Evolutionary conservation across 2,113 vertebrate genomes (phyloP).

Genomic region (Brevimyrus niger): DNA sequence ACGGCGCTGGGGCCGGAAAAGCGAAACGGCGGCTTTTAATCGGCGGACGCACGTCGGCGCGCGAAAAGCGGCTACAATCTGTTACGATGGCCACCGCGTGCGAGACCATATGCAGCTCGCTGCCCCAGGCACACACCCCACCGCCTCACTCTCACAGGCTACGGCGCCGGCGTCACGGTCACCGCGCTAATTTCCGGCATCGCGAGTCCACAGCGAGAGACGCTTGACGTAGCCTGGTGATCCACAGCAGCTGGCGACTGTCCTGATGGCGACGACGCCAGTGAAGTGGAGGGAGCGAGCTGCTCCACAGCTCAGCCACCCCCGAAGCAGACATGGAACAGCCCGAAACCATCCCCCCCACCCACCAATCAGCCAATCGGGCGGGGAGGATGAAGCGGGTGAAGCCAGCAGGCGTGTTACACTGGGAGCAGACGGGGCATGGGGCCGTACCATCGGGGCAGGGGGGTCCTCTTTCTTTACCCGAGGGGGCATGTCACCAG

Average conservation of each 20-base stretch:
- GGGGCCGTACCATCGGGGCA: background rate
- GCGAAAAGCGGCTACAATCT: background rate
- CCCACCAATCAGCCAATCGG: background rate
- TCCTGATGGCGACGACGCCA: background rate
- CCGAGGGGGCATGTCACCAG: background rate
- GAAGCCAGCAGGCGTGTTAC: background rate
- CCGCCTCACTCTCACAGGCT: background rate
- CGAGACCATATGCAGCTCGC: background rate
- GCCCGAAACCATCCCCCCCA: background rate
- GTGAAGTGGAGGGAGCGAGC: background rate
- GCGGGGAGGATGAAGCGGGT: background rate
- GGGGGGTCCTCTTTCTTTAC: no score
- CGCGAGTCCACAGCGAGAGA: background rate
- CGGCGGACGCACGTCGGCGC: background rate
- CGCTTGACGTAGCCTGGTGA: background rate
- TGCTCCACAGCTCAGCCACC: background rate
- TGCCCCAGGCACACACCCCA: background rate
- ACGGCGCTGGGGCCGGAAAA: background rate
- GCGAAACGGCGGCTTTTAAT: background rate
- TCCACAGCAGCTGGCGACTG: background rate
- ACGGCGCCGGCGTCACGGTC: background rate
- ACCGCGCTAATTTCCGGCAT: background rate
- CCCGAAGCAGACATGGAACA: background rate
- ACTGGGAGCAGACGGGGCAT: background rate
- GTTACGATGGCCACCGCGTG: background rate